Percentiles rank a stretch among this genome's conserved stretches.
phyloP scores from a whole-genome alignment of 2,888 invertebrate species.

The Sminthurinus aureus region DNA sequence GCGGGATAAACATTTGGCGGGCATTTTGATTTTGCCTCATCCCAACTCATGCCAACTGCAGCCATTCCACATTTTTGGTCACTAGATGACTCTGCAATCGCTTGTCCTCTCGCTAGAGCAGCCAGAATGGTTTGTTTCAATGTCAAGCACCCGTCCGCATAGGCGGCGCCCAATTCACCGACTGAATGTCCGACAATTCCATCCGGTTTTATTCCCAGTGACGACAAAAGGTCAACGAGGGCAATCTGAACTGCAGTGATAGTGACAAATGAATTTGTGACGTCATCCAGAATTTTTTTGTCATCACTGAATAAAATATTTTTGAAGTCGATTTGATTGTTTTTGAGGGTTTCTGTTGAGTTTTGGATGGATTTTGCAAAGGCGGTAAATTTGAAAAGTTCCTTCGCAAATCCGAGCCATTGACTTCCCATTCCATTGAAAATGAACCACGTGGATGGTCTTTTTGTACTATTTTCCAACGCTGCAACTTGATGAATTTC shows the following conservation, averaged over 20 bases:
- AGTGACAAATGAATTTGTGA: slow-evolving; percentile 88
- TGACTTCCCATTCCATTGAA: slow-evolving; percentile 71
- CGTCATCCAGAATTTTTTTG: slow-evolving; percentile 82
- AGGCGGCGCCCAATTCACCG: no score
- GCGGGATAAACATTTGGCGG: no score
- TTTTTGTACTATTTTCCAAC: no score
- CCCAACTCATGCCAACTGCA: slow-evolving; percentile 84
- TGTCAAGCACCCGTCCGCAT: no score
- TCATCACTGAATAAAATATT: slow-evolving; percentile 78
- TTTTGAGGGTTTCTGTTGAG: slow-evolving; percentile 77
- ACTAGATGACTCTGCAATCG: slow-evolving; percentile 74
- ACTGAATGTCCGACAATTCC: no score
- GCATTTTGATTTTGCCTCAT: no score
- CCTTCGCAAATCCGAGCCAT: slow-evolving; percentile 71
- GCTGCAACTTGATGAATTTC: neutral
- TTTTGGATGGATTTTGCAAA: slow-evolving; percentile 73
- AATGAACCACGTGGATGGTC: slow-evolving; percentile 69
- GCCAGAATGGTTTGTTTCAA: slow-evolving; percentile 89
- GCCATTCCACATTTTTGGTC: slow-evolving; percentile 85
- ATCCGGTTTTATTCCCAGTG: no score
- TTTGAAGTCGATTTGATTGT: slow-evolving; percentile 81
- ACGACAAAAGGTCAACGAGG: slow-evolving; percentile 82
- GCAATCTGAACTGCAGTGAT: slow-evolving; percentile 87
- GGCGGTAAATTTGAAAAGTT: slow-evolving; percentile 66
- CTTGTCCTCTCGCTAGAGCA: slow-evolving; percentile 72